Evolutionary conservation across 2,113 vertebrate genomes (phyloP), one percentile per base, ranked within the genome.

Genomic region (Abramis brama): DNA sequence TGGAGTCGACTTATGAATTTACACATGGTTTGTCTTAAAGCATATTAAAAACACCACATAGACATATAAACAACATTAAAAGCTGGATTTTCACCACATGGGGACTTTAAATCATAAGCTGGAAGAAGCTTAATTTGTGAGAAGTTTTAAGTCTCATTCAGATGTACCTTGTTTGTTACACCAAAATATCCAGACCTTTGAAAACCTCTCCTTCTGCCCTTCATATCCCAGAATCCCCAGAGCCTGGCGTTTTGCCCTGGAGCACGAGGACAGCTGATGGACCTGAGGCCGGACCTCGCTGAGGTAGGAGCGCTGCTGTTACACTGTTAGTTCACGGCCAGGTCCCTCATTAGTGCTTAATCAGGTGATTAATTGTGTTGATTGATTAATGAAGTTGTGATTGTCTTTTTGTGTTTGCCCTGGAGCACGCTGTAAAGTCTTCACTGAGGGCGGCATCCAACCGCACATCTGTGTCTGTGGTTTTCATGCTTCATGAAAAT

Each of bases 381-480:
- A 77, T 77, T 77, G 75, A 77, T 77, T 33, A 55, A 33, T 77
- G 75, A 55, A 77, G 75, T 21, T 5, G 75, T 55, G 50, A 33
- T 77, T 52, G 17, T 23, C 47, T 55, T 76, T 25, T 76, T 52
- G 74, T 76, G 74, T 76, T 10, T 30, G 2, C n/a, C 13, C 27
- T 11, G 1, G 75, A 77, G 75, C 2, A 13, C 4, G 4, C 50
- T 12, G 47, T 27, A 43, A 75, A 50, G 73, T 75, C 39, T 75
- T 45, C 73, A 50, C 6, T 47, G 71, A 47, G 0, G 5, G 9
- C 1, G 9, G 19, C 15, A 4, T 4, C 33, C 3, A 39, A 36
- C 30, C 1, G 17, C 17, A 21, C 19, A 36, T 70, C 66, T 21
- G 17, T 55, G 52, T 8, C 6, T 57, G 55, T 57, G 19, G 6